Evolutionary conservation across 2,113 vertebrate genomes (phyloP), one percentile per base, ranked within the genome.

Genomic region (Thunnus maccoyii): DNA sequence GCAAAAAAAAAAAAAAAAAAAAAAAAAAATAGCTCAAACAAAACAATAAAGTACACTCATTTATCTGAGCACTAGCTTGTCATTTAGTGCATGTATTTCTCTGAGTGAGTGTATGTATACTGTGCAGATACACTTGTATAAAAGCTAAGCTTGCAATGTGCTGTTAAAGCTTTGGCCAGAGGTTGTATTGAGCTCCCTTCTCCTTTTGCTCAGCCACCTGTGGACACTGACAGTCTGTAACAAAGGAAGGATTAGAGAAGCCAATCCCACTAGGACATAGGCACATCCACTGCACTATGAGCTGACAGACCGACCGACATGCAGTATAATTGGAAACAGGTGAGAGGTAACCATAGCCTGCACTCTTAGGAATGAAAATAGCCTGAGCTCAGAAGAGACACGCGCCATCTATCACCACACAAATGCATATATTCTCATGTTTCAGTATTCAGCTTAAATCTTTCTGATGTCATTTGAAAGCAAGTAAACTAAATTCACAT

Each of bases 211-310:
- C 51, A 64, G 54, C 78, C 73, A 66, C 80, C 82, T 83, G 83
- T 84, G 72, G 79, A 72, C 83, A 80, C 62, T 83, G 83, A 80
- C 55, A 78, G 73, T 32, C 68, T 44, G 66, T 62, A 76, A 93
- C 90, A 90, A 92, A 91, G 72, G 82, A n/a, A 64, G 84, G 91
- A 91, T 93, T 92, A 92, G 66, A 73, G 73, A 71, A 86, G 58
- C 83, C 88, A 82, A 84, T 90, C 83, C 67, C 18, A 75, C 63
- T 0, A 58, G 55, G 68, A 73, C 52, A 68, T 61, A 66, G 62
- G 51, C 61, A 77, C 73, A 83, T 80, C 74, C 54, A 55, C 25
- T 20, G 57, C 30, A 47, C 48, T 56, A 54, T 58, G 79, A 73
- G 62, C 72, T 65, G 78, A 74, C 79, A 76, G 76, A 61, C 67